phyloP scores from a whole-genome alignment of 2,888 invertebrate species.

The Phengaris alcon region DNA sequence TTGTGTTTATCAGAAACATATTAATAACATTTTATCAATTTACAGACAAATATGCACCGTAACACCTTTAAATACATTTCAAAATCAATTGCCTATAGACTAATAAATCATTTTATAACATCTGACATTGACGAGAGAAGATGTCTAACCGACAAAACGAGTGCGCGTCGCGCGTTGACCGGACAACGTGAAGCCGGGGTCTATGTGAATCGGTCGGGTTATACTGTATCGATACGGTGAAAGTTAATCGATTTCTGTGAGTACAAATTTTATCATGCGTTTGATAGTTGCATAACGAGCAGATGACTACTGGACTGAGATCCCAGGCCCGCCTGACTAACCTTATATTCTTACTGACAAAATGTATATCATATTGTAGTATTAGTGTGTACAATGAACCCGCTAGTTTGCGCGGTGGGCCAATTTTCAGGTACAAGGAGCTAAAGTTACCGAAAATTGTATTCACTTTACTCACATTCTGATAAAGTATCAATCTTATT shows the following conservation, averaged over 20 bases:
- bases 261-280: constrained; percentile 49
- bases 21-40: background rate
- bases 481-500: too few relatives aligned
- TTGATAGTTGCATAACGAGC: constrained; percentile 51
- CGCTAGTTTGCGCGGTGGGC: background rate
- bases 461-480: too few relatives aligned
- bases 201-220: constrained; percentile 32
- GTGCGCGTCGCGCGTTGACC: background rate
- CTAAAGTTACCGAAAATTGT: too few relatives aligned
- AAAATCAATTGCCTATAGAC: constrained; percentile 3
- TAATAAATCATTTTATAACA: constrained; percentile 25
- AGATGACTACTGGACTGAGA: constrained; percentile 29
- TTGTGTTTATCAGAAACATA: constrained; percentile 24
- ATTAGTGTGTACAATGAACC: too few relatives aligned
- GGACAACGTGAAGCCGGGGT: too few relatives aligned
- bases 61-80: background rate
- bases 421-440: constrained; percentile 11
- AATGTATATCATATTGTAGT: too few relatives aligned
- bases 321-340: too few relatives aligned
- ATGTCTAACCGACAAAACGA: background rate
- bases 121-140: constrained; percentile 14
- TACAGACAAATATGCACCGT: background rate
- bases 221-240: constrained; percentile 50
- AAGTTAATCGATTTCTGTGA: constrained; percentile 62
- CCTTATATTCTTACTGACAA: too few relatives aligned